Evolutionary conservation across 2,888 invertebrate species (phyloP), one percentile per base, ranked within the genome.

Genomic region (Callosobruchus maculatus): DNA sequence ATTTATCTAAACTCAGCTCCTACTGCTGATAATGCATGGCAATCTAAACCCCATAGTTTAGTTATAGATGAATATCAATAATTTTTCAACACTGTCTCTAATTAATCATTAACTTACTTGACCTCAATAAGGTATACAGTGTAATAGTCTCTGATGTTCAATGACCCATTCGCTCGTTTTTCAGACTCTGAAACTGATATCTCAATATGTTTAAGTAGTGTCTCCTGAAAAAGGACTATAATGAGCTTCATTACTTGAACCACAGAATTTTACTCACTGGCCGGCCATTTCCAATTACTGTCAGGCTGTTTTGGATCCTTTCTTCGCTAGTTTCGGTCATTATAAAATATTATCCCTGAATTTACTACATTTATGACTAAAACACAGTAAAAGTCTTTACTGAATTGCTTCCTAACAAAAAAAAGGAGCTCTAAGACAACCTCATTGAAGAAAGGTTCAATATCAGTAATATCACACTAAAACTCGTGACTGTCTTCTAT

Each of bases 61-160:
- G n/a, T n/a, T n/a, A n/a, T n/a, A n/a, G n/a, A n/a, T n/a, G n/a
- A n/a, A n/a, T n/a, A n/a, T n/a, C n/a, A n/a, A n/a, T n/a, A n/a
- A n/a, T n/a, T n/a, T n/a, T n/a, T n/a, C n/a, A n/a, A n/a, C n/a
- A n/a, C n/a, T n/a, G n/a, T n/a, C n/a, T n/a, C n/a, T n/a, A 26
- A 26, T 2, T 26, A 26, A 26, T 26, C 2, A 4, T 26, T 7
- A 66, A 87, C 91, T 89, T 88, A 94, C 94, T 93, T 94, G 76
- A 93, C 91, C 89, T 94, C 93, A 83, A 94, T 92, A 84, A 94
- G 89, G 87, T 94, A 94, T 67, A 94, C 94, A 0, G 93, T 94
- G 84, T 92, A 93, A 88, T 92, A 93, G 84, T 94, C 94, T 82
- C 93, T 88, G 73, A 94, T 89, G 86, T 94, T 93, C 71, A 94